Evolutionary conservation across 2,113 vertebrate genomes (phyloP), one percentile per base, ranked within the genome.

Genomic region (Daboia siamensis): DNA sequence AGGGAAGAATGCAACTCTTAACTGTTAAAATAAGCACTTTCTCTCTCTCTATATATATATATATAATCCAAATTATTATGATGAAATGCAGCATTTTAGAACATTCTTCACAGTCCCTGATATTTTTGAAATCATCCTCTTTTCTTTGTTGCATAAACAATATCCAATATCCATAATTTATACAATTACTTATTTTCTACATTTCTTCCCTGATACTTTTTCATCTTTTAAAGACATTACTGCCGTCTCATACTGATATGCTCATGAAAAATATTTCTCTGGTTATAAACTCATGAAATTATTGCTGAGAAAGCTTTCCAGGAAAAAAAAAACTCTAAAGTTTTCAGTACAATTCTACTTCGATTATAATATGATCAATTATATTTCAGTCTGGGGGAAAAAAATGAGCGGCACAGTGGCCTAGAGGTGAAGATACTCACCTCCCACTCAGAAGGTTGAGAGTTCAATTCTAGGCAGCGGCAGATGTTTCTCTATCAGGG

Each of bases 21-120:
- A 93, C 93, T 94, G 69, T 85, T 93, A 93, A 95, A 90, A 94
- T 91, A 91, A 95, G 55, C 1, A 90, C 86, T 92, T 23, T 52
- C n/a, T 24, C 2, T n/a, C n/a, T n/a, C n/a, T n/a, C n/a, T n/a
- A n/a, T 39, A 91, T 9, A 93, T 59, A 64, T 90, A 52, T 2
- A 94, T 64, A 88, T 95, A 84, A 90, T 26, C 91, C 91, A 93
- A 61, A 90, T 90, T 87, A 92, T 6, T 80, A 17, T 85, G 86
- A 94, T 87, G 2, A 89, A 93, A 94, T 90, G 93, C 93, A 0
- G 93, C 52, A 93, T 94, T 92, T 87, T 39, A 55, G 13, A 86
- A 89, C 87, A 44, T 95, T 94, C 29, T 91, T 88, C 0, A 0
- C 69, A 69, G 91, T 64, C 87, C 91, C 55, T 87, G 1, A 86